Evolutionary conservation across 1,140 invertebrate genomes (phyloP).

Genomic region (Muscidifurax raptorellus): DNA sequence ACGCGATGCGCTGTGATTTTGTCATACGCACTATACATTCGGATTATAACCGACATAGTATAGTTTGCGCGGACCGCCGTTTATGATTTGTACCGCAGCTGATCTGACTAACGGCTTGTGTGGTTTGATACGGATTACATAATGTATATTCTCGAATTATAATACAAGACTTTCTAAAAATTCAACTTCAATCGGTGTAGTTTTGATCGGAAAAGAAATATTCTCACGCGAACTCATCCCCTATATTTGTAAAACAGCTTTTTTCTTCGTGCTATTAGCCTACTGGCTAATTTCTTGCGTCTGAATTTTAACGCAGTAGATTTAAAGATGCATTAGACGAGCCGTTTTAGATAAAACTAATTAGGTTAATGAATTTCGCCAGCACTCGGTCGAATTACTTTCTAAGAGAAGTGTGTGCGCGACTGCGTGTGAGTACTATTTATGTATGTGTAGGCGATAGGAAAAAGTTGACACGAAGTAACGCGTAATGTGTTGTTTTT

Average conservation of each 20-base stretch:
- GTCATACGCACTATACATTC: constrained; percentile 10
- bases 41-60: too few species aligned
- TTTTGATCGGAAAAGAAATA: too few species aligned
- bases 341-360: constrained; percentile 15
- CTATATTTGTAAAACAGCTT: neutral
- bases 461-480: neutral
- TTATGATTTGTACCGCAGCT: neutral
- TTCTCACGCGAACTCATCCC: too few species aligned
- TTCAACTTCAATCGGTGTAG: too few species aligned
- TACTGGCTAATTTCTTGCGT: constrained; percentile 30
- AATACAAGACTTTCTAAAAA: too few species aligned
- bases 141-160: too few species aligned
- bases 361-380: constrained; percentile 28
- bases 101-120: too few species aligned
- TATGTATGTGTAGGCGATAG: neutral
- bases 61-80: too few species aligned
- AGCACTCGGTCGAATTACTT: neutral
- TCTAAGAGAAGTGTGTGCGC: too few species aligned
- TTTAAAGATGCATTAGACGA: neutral
- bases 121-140: too few species aligned
- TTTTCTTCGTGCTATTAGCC: neutral
- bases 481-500: neutral
- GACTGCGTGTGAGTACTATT: neutral
- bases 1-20: constrained; percentile 57
- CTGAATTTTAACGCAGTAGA: neutral